phyloP scores from a whole-genome alignment of 2,113 vertebrate species.

The Myrmecobius fasciatus region DNA sequence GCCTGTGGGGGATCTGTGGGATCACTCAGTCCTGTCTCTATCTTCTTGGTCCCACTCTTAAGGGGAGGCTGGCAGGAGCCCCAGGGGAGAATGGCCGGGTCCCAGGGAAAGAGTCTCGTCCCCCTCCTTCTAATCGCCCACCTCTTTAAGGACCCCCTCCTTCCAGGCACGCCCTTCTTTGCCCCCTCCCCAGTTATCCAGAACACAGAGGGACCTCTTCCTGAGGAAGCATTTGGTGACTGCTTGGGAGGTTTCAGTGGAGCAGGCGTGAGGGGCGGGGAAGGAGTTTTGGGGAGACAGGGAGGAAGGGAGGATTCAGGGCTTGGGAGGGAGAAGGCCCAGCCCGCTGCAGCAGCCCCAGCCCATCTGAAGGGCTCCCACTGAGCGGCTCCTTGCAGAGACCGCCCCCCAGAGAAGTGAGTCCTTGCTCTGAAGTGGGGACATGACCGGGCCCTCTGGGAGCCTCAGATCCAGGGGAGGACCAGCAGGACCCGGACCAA shows the following conservation, averaged over 20 bases:
- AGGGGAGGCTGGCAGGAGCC: background rate
- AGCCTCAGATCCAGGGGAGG: too few species aligned
- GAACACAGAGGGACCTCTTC: background rate
- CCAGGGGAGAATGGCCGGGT: too few species aligned
- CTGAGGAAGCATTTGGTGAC: background rate
- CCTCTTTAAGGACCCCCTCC: constrained; percentile 37
- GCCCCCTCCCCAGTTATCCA: background rate
- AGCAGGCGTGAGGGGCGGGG: too few species aligned
- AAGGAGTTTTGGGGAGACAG: background rate
- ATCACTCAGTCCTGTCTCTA: background rate
- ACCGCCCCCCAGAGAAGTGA: background rate
- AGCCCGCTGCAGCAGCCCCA: too few species aligned
- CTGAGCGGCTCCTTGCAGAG: background rate
- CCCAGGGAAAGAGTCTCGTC: constrained; percentile 20
- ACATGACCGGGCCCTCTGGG: background rate
- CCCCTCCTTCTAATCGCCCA: constrained; percentile 32
- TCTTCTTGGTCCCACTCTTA: background rate
- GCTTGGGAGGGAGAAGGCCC: background rate
- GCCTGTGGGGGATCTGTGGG: background rate
- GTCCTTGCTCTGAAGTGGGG: background rate
- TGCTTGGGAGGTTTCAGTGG: background rate
- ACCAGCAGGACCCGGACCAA: background rate
- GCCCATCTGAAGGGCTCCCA: background rate
- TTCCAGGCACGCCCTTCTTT: constrained; percentile 30
- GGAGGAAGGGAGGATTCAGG: background rate